Base-by-base conservation (phyloP, 2,888 invertebrate species). In the Calliscelio sp. region DNA sequence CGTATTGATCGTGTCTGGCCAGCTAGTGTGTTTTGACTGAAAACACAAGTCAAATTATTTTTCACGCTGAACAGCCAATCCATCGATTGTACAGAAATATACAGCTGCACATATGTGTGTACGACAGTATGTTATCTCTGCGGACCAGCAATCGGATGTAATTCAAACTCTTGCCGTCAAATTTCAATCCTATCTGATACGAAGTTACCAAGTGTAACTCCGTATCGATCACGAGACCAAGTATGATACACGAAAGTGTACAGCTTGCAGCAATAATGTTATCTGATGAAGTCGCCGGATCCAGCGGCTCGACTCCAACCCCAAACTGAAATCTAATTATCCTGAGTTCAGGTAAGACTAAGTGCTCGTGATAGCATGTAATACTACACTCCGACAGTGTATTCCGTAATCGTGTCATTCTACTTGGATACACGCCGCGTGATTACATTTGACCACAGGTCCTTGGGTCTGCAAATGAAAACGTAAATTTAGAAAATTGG, bases 241-340 rank as follows among this genome's bases (percentile, higher is more conserved):
- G 46, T 65, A 63, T 66, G 66, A 77, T 77, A 51, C 32, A 71
- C 71, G 84, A 79, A 84, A 83, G 68, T 78, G 77, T 82, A 82
- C 82, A 79, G 83, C 78, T 83, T 79, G 78, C 78, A 63, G 83
- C 74, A 74, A 61, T 80, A 84, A 77, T 73, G 81, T 77, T 84
- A 84, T 84, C 77, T 66, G 77, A 77, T 84, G 81, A 84, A 77
- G 84, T 81, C 77, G 55, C 73, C 57, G 75, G 63, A 73, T 79
- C 65, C 63, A 51, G 71, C 59, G 70, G 78, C 73, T 68, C 59
- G 61, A 38, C 66, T 59, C 59, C 63, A 80, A 77, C 81, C 73
- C 61, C 55, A 68, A 81, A 84, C 84, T 84, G 11, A 73, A 84
- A 84, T 81, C 77, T 77, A 84, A 81, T 84, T 84, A 77, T 77